Percentiles rank a stretch among this genome's conserved stretches.
Evolutionary conservation across 2,797 vertebrate species (phyloP).

Genomic region (Halcyon chelicuti): DNA sequence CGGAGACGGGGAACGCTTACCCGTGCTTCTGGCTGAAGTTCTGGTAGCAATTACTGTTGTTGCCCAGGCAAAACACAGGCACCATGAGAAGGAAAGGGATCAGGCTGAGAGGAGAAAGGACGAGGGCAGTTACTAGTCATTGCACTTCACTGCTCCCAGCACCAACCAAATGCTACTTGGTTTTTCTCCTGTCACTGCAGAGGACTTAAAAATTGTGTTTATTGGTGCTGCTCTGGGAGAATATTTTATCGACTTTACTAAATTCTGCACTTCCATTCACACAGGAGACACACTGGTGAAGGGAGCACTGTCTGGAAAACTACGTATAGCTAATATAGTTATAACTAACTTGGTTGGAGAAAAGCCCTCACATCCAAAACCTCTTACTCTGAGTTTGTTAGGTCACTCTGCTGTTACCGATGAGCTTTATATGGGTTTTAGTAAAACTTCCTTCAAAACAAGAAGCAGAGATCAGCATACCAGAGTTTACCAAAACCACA

Average conservation of each 20-base stretch:
- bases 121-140: not conserved
- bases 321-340: not conserved
- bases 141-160: not conserved
- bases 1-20: constrained; percentile 64
- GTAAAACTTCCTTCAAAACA: not conserved
- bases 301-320: not conserved
- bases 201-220: not conserved
- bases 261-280: not conserved
- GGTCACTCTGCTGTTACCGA: not conserved
- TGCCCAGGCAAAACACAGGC: constrained; percentile 85
- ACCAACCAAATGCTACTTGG: not conserved
- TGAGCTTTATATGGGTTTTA: not conserved
- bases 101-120: constrained; percentile 73
- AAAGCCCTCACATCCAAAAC: not conserved
- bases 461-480: not conserved
- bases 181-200: not conserved
- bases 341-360: not conserved
- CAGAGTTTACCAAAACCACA: not conserved
- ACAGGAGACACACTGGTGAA: not conserved
- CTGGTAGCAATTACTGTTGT: constrained; percentile 81
- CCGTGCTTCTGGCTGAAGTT: constrained; percentile 87
- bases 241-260: not conserved
- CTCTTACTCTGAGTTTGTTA: not conserved
- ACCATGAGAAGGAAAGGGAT: constrained; percentile 85
- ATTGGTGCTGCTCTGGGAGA: not conserved